Evolutionary conservation across 1,140 invertebrate species (phyloP).

Genomic region (Sarcophaga peregrina): DNA sequence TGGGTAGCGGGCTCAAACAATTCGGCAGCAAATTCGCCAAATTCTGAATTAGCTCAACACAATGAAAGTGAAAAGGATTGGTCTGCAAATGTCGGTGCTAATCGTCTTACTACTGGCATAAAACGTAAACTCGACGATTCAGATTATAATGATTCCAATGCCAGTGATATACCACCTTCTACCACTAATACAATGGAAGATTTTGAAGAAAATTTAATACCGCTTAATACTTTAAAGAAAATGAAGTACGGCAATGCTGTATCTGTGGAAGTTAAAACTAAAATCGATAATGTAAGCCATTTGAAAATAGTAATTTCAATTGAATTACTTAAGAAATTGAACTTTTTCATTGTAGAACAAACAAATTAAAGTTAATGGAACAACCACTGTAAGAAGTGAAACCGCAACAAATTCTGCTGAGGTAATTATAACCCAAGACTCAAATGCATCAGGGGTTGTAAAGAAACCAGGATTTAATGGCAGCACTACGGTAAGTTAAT

Average conservation of each 20-base stretch:
- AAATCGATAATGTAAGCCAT: conserved; percentile 42
- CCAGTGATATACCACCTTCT: conserved; percentile 55
- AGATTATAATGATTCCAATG: conserved; percentile 64
- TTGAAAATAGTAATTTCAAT: background rate
- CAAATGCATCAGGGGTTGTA: conserved; percentile 60
- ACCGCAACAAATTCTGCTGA: conserved; percentile 56
- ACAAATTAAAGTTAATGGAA: conserved; percentile 49
- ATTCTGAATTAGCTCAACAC: conserved; percentile 41
- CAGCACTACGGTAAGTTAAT: conserved; percentile 40
- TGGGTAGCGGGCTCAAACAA: conserved; percentile 69
- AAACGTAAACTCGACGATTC: conserved; percentile 64
- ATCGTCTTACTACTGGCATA: conserved; percentile 29
- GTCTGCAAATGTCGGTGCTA: conserved; percentile 46
- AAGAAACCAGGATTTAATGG: conserved; percentile 56
- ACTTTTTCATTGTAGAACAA: conserved; percentile 42
- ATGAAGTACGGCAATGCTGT: conserved; percentile 63
- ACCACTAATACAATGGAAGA: conserved; percentile 52
- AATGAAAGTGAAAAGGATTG: conserved; percentile 55
- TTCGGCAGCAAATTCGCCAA: conserved; percentile 56
- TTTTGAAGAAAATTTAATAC: conserved; percentile 61
- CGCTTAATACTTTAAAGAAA: conserved; percentile 61
- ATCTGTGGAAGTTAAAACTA: conserved; percentile 61
- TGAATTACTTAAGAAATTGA: background rate
- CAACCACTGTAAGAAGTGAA: background rate
- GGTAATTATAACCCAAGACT: conserved; percentile 63